Conservation (phyloP, 2,888 invertebrate genomes). For the Marronus borbonicus region DNA sequence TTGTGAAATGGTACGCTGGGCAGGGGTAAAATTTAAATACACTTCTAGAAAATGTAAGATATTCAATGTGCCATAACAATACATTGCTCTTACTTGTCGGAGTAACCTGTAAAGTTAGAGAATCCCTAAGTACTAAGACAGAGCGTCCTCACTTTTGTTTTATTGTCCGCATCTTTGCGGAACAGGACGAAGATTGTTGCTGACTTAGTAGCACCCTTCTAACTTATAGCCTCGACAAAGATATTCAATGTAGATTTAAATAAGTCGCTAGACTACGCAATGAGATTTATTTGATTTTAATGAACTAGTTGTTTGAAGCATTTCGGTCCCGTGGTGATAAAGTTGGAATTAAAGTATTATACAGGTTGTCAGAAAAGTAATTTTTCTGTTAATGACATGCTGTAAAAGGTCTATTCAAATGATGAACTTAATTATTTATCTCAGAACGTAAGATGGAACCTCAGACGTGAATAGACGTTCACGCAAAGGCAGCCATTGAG, state of each 20-base stretch:
- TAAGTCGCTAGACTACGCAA: constrained; percentile 19
- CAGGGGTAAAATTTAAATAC: constrained; percentile 21
- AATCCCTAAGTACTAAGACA: constrained; percentile 37
- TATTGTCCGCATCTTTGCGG: constrained; percentile 46
- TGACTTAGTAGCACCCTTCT: constrained; percentile 46
- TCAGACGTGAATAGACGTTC: too few species aligned
- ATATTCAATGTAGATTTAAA: constrained; percentile 34
- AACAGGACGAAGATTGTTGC: constrained; percentile 47
- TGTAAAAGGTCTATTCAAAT: background rate
- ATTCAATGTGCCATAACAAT: constrained; percentile 42
- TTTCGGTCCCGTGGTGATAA: too few species aligned
- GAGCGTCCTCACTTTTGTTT: constrained; percentile 50
- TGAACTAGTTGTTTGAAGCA: background rate
- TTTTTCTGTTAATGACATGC: background rate
- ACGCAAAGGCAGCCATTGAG: too few species aligned
- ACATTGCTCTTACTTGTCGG: constrained; percentile 33
- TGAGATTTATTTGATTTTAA: constrained; percentile 19
- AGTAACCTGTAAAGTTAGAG: constrained; percentile 43
- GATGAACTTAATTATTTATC: too few species aligned
- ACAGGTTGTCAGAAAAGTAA: too few species aligned
- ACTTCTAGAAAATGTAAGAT: constrained; percentile 21
- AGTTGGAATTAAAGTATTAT: too few species aligned
- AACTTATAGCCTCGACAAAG: constrained; percentile 21
- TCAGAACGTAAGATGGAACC: too few species aligned
- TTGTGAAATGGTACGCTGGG: background rate